Evolutionary conservation across 1,140 invertebrate species (phyloP).

Genomic region (Dinoponera quadriceps): DNA sequence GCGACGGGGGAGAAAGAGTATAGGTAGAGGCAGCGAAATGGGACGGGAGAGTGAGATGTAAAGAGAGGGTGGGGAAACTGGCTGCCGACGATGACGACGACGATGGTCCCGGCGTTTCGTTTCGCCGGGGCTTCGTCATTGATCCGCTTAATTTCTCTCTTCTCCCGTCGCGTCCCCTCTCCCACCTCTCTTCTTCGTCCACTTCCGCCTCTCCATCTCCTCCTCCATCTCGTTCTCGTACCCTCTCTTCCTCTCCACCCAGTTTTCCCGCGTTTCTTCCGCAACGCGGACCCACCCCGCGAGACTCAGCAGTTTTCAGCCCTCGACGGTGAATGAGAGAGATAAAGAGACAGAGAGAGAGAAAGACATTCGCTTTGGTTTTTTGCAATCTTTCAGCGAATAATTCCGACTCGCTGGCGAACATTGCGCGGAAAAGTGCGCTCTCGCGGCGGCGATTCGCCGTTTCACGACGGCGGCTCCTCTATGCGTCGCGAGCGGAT

Average conservation of each 20-base stretch:
- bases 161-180: constrained; percentile 46
- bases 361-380: neutral
- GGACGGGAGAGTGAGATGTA: constrained; percentile 17
- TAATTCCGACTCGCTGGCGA: neutral
- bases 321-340: neutral
- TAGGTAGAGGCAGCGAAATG: neutral
- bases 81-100: constrained; percentile 26
- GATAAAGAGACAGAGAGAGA: no score
- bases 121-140: constrained; percentile 66
- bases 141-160: constrained; percentile 78
- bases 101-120: constrained; percentile 40
- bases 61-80: constrained; percentile 32
- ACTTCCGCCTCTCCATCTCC: neutral
- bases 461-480: neutral
- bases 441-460: neutral
- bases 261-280: constrained; percentile 52
- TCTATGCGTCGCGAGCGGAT: neutral
- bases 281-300: constrained; percentile 2
- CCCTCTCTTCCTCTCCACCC: constrained; percentile 26
- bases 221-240: constrained; percentile 24
- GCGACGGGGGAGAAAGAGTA: neutral
- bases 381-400: neutral
- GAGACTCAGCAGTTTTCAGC: neutral
- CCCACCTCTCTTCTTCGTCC: constrained; percentile 30
- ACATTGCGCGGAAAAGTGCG: neutral